Conservation (phyloP, 1,140 invertebrate species). For the Drosophila mauritiana region DNA sequence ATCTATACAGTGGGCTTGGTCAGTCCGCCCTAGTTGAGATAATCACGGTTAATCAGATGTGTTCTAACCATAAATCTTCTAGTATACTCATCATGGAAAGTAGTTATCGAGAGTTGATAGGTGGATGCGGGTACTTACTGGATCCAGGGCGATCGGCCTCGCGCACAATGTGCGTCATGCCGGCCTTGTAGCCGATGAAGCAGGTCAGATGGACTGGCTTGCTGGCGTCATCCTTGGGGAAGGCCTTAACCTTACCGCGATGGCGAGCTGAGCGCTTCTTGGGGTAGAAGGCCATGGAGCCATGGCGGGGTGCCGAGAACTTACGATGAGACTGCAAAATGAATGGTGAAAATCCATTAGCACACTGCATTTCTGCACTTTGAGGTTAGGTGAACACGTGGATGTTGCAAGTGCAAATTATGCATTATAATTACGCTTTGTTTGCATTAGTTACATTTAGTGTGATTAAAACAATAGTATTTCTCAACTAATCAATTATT, state of each 20-base stretch:
- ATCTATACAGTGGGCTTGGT: conserved; percentile 30
- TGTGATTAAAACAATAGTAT: neutral
- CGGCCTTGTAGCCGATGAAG: conserved; percentile 99
- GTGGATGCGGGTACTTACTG: conserved; percentile 89
- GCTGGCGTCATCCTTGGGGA: conserved; percentile 98
- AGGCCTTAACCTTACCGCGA: conserved; percentile 99
- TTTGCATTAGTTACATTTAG: neutral
- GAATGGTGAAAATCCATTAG: conserved; percentile 1
- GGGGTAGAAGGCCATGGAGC: conserved; percentile 99
- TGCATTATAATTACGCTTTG: neutral
- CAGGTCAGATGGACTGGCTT: conserved; percentile 99
- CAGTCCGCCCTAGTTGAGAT: conserved; percentile 84
- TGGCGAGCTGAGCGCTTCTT: conserved; percentile 98
- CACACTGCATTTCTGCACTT: neutral
- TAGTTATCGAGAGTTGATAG: neutral
- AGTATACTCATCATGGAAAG: conserved; percentile 75
- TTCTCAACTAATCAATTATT: neutral
- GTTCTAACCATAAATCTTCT: conserved; percentile 84
- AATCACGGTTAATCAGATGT: conserved; percentile 82
- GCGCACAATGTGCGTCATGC: conserved; percentile 99
- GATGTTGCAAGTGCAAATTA: neutral
- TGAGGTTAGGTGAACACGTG: conserved; percentile 29
- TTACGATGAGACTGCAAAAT: conserved; percentile 98
- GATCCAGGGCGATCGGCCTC: conserved; percentile 99
- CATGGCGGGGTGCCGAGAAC: conserved; percentile 99